Base-by-base conservation (phyloP, 92 coral and sea anemone genomes). In the Blastomussa wellsi region DNA sequence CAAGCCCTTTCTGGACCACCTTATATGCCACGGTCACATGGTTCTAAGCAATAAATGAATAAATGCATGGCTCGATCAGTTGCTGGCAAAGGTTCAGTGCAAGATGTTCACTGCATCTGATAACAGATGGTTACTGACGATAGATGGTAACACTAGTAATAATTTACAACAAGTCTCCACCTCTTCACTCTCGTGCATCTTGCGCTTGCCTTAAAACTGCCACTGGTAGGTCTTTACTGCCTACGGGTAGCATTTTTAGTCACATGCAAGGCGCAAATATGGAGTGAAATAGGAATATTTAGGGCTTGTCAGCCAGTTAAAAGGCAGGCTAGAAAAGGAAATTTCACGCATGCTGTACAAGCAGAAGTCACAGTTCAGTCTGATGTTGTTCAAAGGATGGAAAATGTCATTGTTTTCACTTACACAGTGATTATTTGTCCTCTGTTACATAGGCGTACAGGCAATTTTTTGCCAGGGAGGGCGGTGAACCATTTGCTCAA, bases 201-300 rank as follows among this genome's bases (percentile, higher is more conserved):
- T 83, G 87, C 87, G 87, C 87, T 64, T 83, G 87, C 79, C 70
- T 74, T 59, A 44, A 83, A 83, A 83, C 73, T 83, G 87, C 64
- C 80, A 74, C 87, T 62, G 79, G 87, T 83, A 35, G 87, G 87
- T 35, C 81, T 83, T 83, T 59, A 62, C 26, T 74, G 74, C 74
- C 79, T 44, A 59, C 80, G 42, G 79, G 87, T 35, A 48, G 87
- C 87, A 83, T 42, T 83, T 83, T 83, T 83, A n/a, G 81, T 74
- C 87, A 83, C 87, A 83, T 83, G 87, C 87, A 83, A 83, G 87
- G 55, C 33, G 87, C 81, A 74, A 74, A 83, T 83, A 75, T 83
- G n/a, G 57, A 83, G 87, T 83, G 87, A 74, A 73, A 31, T 74
- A 80, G 42, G 64, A 28, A 38, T 55, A 24, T 44, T 3, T 31